Conservation (phyloP, 92 coral and sea anemone species). For the Micromussa lordhowensis region DNA sequence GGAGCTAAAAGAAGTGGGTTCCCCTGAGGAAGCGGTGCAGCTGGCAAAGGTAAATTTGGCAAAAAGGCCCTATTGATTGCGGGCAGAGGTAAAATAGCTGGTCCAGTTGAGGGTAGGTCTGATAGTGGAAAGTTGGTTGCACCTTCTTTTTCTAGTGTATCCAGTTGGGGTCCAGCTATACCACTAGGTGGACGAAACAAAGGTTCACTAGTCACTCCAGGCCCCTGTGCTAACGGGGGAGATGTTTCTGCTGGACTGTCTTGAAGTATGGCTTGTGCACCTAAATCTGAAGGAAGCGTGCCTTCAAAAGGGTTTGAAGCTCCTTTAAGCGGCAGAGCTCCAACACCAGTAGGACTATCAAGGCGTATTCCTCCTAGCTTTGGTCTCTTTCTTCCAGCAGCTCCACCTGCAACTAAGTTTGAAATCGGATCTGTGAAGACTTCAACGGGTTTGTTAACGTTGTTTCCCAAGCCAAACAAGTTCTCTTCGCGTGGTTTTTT, state of each 20-base stretch:
- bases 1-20: slow-evolving; percentile 36
- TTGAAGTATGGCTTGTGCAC: slow-evolving; percentile 29
- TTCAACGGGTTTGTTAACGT: slow-evolving; percentile 71
- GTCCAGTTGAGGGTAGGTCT: slow-evolving; percentile 5
- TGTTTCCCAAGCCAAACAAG: slow-evolving; percentile 42
- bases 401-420: slow-evolving; percentile 51
- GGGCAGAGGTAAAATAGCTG: slow-evolving; percentile 26
- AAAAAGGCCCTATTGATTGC: slow-evolving; percentile 30
- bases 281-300: slow-evolving; percentile 5
- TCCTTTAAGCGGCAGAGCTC: slow-evolving; percentile 35
- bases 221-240: slow-evolving; percentile 29
- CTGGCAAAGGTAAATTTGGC: slow-evolving; percentile 14
- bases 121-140: slow-evolving; percentile 13
- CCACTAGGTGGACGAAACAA: slow-evolving; percentile 39
- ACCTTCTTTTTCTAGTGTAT: background rate
- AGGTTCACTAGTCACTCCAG: background rate
- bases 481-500: slow-evolving; percentile 61
- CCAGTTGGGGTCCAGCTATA: slow-evolving; percentile 27
- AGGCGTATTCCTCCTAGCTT: slow-evolving; percentile 69
- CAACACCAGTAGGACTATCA: slow-evolving; percentile 54
- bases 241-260: slow-evolving; percentile 28
- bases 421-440: slow-evolving; percentile 68
- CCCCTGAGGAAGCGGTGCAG: slow-evolving; percentile 26
- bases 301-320: slow-evolving; percentile 11
- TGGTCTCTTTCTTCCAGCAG: slow-evolving; percentile 48